These are phyloP conservation scores for Drosophila barbarae DNA, from an alignment of 2,888 invertebrate genomes.

Conservation along the genomic window DNA sequence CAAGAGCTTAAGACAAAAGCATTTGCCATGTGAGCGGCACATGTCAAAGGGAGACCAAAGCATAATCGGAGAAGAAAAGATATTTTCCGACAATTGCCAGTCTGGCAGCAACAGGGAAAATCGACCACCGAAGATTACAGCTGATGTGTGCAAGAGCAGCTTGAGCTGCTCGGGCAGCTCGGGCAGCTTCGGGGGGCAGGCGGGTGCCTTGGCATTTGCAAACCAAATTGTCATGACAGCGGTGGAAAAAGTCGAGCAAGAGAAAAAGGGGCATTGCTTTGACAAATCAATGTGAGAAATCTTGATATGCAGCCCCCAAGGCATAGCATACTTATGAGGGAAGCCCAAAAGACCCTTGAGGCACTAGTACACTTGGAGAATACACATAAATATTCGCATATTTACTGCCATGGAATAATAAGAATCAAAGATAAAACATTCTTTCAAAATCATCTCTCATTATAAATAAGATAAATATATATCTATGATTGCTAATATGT, in stretches of 20 bases:
- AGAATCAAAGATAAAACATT: too few relatives aligned
- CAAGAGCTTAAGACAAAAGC: constrained; percentile 38
- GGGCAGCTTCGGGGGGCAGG: neutral
- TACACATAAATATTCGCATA: neutral
- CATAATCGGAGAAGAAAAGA: constrained; percentile 39
- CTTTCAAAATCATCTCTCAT: too few relatives aligned
- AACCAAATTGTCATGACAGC: constrained; percentile 58
- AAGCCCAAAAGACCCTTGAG: constrained; percentile 18
- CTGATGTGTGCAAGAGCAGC: constrained; percentile 14
- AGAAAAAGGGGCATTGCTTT: constrained; percentile 48
- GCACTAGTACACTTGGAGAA: neutral
- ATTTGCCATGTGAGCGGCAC: constrained; percentile 39
- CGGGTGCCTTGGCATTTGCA: constrained; percentile 54
- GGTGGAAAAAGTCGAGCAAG: constrained; percentile 10
- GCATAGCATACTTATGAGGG: constrained; percentile 64
- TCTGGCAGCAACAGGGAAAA: constrained; percentile 32
- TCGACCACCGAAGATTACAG: constrained; percentile 39
- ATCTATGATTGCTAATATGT: too few relatives aligned
- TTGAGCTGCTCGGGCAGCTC: neutral
- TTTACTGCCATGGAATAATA: neutral
- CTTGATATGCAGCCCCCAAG: constrained; percentile 50
- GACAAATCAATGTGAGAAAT: constrained; percentile 74
- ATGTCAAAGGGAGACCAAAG: constrained; percentile 32
- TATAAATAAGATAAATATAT: too few relatives aligned
- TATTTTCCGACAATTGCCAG: constrained; percentile 43